Conservation (phyloP, 2,888 invertebrate genomes). For the Bhutanitis thaidina region DNA sequence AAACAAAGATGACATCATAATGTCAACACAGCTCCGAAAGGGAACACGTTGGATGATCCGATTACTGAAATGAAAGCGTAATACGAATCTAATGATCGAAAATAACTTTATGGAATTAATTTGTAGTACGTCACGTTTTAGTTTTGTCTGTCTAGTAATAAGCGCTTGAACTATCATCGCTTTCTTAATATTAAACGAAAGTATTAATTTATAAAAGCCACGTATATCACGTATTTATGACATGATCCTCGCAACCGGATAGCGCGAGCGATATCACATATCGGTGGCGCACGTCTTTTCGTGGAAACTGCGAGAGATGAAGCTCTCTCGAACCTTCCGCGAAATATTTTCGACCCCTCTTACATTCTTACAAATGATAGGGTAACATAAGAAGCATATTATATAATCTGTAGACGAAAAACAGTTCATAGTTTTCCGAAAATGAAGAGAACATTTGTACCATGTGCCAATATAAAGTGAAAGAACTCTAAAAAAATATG, state of each 20-base stretch:
- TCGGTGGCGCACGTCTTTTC: constrained; percentile 40
- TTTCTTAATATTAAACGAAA: neutral
- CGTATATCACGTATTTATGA: constrained; percentile 24
- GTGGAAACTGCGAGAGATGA: constrained; percentile 41
- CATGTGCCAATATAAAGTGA: too few relatives aligned
- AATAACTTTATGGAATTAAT: too few relatives aligned
- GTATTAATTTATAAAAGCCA: neutral
- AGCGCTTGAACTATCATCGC: too few relatives aligned
- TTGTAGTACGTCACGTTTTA: too few relatives aligned
- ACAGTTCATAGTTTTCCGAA: neutral
- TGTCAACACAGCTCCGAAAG: constrained; percentile 44
- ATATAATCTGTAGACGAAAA: neutral
- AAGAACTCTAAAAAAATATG: too few relatives aligned
- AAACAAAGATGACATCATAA: constrained; percentile 55
- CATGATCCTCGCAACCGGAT: constrained; percentile 37
- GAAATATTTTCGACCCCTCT: constrained; percentile 38
- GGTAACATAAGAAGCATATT: neutral
- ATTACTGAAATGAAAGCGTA: constrained; percentile 43
- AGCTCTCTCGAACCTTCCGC: constrained; percentile 39
- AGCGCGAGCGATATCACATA: constrained; percentile 35
- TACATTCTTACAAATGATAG: neutral
- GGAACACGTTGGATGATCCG: constrained; percentile 37
- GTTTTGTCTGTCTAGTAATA: too few relatives aligned
- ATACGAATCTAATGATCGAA: constrained; percentile 1
- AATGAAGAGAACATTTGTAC: too few relatives aligned